A percentile compares a stretch with the other conserved stretches of the same genome.
These are phyloP conservation scores for Holotrichia oblita DNA, from an alignment of 1,140 invertebrate species.

Conservation along the genomic window DNA sequence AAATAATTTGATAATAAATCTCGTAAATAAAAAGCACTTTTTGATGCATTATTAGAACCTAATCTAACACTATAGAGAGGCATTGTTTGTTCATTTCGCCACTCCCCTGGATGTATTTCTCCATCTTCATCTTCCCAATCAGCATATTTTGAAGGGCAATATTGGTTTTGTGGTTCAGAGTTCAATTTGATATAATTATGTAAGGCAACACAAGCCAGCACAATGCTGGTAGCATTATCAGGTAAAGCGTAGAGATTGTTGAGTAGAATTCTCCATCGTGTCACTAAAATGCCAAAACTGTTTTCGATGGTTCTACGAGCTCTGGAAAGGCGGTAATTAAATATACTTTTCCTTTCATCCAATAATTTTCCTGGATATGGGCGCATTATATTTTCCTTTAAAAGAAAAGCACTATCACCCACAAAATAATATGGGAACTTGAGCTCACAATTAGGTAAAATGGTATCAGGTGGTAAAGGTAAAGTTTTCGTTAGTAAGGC, in stretches of 20 bases:
- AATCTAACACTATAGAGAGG: too few relatives aligned
- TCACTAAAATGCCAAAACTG: conserved; percentile 37
- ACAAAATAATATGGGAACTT: conserved; percentile 46
- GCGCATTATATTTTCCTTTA: conserved; percentile 46
- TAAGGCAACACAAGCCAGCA: conserved; percentile 46
- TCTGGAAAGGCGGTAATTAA: conserved; percentile 46
- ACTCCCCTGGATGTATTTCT: too few relatives aligned
- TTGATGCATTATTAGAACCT: too few relatives aligned
- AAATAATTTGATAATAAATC: too few relatives aligned
- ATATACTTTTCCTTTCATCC: conserved; percentile 42
- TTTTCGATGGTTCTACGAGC: conserved; percentile 40
- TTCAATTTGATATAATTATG: conserved; percentile 48
- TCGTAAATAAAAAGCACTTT: too few relatives aligned
- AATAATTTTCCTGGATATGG: conserved; percentile 44
- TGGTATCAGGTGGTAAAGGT: background rate
- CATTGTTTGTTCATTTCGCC: too few relatives aligned
- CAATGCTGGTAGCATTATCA: conserved; percentile 53
- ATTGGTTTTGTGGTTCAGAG: conserved; percentile 19
- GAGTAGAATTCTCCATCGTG: background rate
- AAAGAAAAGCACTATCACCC: conserved; percentile 48
- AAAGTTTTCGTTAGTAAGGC: background rate
- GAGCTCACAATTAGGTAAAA: background rate
- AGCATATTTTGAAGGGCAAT: conserved; percentile 21
- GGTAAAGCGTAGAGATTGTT: conserved; percentile 44
- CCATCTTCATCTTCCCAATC: conserved; percentile 23